Evolutionary conservation across 2,888 invertebrate species (phyloP).

Genomic region (Andrena haemorrhoa): DNA sequence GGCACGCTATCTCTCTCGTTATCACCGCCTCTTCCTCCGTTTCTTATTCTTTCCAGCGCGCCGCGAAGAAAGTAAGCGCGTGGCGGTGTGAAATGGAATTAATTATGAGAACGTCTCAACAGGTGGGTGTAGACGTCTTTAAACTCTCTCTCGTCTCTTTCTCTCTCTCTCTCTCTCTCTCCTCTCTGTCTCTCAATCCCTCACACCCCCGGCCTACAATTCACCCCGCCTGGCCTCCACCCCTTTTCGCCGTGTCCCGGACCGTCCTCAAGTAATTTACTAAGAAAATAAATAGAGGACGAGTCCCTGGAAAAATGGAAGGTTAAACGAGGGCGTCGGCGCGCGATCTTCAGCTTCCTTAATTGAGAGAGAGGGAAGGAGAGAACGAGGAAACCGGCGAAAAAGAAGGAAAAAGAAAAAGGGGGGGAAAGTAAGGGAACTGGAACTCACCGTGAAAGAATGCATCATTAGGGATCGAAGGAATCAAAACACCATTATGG

Average conservation of each 20-base stretch:
- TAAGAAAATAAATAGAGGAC: constrained; percentile 84
- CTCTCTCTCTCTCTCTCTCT: constrained; percentile 27
- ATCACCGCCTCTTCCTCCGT: constrained; percentile 21
- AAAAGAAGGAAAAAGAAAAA: constrained; percentile 3
- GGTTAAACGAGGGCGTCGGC: constrained; percentile 77
- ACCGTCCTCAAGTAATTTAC: constrained; percentile 83
- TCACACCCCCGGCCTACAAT: constrained; percentile 56
- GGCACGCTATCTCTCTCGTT: constrained; percentile 32
- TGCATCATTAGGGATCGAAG: constrained; percentile 54
- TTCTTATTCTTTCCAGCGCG: constrained; percentile 53
- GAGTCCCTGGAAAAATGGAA: constrained; percentile 76
- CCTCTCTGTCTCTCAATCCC: constrained; percentile 48
- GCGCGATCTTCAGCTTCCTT: constrained; percentile 72
- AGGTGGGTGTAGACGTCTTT: constrained; percentile 84
- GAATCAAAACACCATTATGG: constrained; percentile 45
- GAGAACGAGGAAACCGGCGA: constrained; percentile 45
- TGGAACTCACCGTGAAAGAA: constrained; percentile 47
- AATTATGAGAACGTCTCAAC: constrained; percentile 84
- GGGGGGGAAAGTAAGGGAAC: constrained; percentile 39
- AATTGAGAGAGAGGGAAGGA: constrained; percentile 67
- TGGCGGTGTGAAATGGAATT: constrained; percentile 84
- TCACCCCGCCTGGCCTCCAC: constrained; percentile 65
- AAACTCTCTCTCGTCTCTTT: constrained; percentile 69
- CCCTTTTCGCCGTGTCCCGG: constrained; percentile 78
- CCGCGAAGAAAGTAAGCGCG: constrained; percentile 73